Evolutionary conservation across 2,113 vertebrate species (phyloP).

Genomic region (Toxostoma redivivum): DNA sequence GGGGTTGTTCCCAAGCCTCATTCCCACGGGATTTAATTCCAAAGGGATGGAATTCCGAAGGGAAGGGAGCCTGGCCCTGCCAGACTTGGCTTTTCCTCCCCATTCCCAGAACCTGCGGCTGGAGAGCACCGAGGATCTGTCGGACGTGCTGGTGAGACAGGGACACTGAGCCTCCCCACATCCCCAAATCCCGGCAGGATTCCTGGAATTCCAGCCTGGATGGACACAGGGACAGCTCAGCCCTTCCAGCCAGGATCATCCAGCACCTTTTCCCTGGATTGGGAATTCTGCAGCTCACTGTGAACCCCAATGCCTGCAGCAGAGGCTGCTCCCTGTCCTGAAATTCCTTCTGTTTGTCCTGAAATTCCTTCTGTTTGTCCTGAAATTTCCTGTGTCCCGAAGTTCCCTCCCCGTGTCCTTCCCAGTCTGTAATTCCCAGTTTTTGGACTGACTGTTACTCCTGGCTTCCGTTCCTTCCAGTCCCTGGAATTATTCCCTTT

Average conservation of each 20-base stretch:
- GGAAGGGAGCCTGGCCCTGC: not conserved
- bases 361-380: not conserved
- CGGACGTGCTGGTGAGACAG: slow-evolving; percentile 68
- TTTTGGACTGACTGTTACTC: not conserved
- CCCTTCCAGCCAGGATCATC: not conserved
- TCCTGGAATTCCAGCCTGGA: not conserved
- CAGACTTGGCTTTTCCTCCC: not conserved
- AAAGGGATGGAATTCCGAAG: not conserved
- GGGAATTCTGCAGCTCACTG: not conserved
- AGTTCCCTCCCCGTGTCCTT: not conserved
- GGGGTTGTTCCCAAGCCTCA: not conserved
- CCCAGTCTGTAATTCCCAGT: not conserved
- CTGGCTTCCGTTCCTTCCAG: not conserved
- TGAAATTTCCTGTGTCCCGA: not conserved
- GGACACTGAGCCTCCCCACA: not conserved
- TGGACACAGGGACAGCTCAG: not conserved
- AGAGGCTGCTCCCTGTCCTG: not conserved
- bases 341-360: not conserved
- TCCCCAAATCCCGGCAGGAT: too few relatives aligned
- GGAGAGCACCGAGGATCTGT: slow-evolving; percentile 67
- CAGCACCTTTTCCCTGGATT: not conserved
- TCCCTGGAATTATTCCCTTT: not conserved
- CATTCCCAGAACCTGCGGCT: slow-evolving; percentile 71
- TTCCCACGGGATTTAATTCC: accelerated
- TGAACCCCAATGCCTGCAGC: not conserved